Percentiles rank a stretch among this genome's conserved stretches.
These are phyloP conservation scores for Coryphaenoides rupestris DNA, from an alignment of 2,113 vertebrate genomes.

Conservation along the genomic window DNA sequence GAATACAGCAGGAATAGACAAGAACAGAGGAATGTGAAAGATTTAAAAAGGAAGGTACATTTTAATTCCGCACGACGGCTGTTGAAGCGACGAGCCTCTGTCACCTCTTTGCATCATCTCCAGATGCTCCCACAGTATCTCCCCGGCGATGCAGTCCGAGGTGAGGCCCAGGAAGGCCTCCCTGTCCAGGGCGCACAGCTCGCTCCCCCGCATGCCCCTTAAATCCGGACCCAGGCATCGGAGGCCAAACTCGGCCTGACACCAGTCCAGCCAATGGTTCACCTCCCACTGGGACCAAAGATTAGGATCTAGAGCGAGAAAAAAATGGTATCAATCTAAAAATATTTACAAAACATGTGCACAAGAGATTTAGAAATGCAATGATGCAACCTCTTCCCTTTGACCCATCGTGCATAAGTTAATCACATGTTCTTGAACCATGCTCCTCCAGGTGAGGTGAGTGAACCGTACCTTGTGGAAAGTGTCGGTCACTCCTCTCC, in stretches of 20 bases:
- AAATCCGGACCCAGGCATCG: conserved; percentile 47
- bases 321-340: neutral
- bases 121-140: conserved; percentile 73
- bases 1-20: too few relatives aligned
- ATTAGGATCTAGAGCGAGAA: conserved; percentile 44
- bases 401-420: neutral
- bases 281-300: conserved; percentile 70
- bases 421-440: neutral
- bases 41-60: neutral
- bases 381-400: neutral
- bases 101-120: conserved; percentile 66
- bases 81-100: too few relatives aligned
- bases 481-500: conserved; percentile 50
- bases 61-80: neutral
- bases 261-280: conserved; percentile 71
- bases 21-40: neutral
- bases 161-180: conserved; percentile 58
- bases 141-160: conserved; percentile 58
- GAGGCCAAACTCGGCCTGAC: conserved; percentile 66
- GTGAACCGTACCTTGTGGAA: conserved; percentile 51
- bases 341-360: neutral
- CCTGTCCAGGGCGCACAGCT: conserved; percentile 60
- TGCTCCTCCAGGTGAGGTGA: neutral
- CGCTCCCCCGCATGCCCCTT: conserved; percentile 45
- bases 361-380: neutral